phyloP scores from a whole-genome alignment of 2,797 vertebrate species.

The Acrossocheilus fasciatus region DNA sequence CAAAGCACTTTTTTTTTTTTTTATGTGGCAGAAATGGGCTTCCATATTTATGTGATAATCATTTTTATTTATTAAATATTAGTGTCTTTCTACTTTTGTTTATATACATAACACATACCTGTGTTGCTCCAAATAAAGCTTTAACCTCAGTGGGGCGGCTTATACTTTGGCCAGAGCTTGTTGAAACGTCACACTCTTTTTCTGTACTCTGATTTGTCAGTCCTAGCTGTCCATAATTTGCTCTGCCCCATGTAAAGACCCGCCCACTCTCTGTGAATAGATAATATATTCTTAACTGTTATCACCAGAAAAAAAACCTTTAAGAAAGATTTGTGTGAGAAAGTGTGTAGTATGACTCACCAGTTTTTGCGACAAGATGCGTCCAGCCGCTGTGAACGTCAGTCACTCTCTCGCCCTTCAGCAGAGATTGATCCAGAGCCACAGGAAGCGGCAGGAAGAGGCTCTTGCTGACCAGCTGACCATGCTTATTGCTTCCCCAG shows the following conservation, averaged over 20 bases:
- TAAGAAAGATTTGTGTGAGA: constrained; percentile 12
- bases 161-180: constrained; percentile 48
- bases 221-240: constrained; percentile 91
- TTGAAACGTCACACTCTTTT: constrained; percentile 46
- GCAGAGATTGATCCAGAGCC: constrained; percentile 74
- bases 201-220: constrained; percentile 61
- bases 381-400: constrained; percentile 92
- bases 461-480: constrained; percentile 81
- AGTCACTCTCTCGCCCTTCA: constrained; percentile 81
- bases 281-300: neutral
- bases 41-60: neutral
- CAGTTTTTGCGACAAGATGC: constrained; percentile 87
- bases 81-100: neutral
- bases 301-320: neutral
- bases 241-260: constrained; percentile 93
- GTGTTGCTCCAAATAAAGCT: constrained; percentile 82
- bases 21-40: neutral
- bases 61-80: neutral
- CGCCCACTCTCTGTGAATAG: constrained; percentile 82
- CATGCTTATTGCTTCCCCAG: constrained; percentile 93
- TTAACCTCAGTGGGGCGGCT: constrained; percentile 75
- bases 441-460: constrained; percentile 80
- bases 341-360: constrained; percentile 68
- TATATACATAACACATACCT: constrained; percentile 77
- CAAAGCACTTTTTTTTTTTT: neutral